Conservation (phyloP, 1,140 invertebrate genomes). For the Episyrphus balteatus region DNA sequence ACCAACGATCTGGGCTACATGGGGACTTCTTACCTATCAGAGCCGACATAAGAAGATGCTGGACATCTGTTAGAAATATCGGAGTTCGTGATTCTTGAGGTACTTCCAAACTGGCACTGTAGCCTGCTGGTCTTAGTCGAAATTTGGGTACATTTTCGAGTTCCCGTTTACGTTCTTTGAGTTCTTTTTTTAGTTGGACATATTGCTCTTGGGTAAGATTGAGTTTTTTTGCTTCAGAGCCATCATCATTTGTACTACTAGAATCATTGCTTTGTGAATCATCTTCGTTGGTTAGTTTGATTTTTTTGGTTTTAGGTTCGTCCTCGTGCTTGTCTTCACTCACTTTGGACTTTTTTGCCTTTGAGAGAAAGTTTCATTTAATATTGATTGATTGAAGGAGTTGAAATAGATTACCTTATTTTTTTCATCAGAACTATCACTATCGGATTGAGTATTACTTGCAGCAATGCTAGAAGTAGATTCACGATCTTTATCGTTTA, state of each 20-base stretch:
- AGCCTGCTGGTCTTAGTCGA: slow-evolving; percentile 46
- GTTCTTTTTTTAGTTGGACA: slow-evolving; percentile 40
- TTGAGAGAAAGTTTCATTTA: background rate
- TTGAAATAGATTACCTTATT: background rate
- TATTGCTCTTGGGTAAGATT: slow-evolving; percentile 42
- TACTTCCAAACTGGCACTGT: slow-evolving; percentile 45
- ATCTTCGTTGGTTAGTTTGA: slow-evolving; percentile 12
- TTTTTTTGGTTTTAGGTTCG: slow-evolving; percentile 4
- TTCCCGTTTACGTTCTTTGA: slow-evolving; percentile 43
- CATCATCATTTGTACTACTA: slow-evolving; percentile 11
- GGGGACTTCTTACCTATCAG: slow-evolving; percentile 58
- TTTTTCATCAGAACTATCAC: background rate
- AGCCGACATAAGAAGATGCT: slow-evolving; percentile 68
- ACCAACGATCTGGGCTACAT: slow-evolving; percentile 63
- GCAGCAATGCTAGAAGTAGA: slow-evolving; percentile 5
- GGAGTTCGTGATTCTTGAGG: slow-evolving; percentile 51
- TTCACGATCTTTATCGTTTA: slow-evolving; percentile 46
- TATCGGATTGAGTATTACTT: background rate
- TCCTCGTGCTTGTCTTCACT: background rate
- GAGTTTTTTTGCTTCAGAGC: slow-evolving; percentile 7
- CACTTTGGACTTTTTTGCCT: slow-evolving; percentile 2
- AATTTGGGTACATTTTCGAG: slow-evolving; percentile 45
- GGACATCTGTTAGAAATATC: slow-evolving; percentile 68
- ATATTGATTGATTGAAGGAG: too few relatives aligned
- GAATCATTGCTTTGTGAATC: slow-evolving; percentile 13